A percentile compares a stretch with the other conserved stretches of the same genome.
Conservation (phyloP, 1,140 invertebrate species). For the Gryllus bimaculatus region DNA sequence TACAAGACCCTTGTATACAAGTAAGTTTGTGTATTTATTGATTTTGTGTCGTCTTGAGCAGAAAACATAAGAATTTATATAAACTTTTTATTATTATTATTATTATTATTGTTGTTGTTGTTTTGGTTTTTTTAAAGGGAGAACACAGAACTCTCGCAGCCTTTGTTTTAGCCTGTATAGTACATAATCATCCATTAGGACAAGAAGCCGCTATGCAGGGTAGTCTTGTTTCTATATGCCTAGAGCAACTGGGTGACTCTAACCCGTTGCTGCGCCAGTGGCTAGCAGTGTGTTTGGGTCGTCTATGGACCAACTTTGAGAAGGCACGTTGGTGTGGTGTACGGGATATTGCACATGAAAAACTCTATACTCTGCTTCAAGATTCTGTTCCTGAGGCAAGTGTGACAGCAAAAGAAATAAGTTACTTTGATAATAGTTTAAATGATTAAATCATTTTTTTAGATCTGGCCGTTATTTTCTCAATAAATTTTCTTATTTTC, state of each 20-base stretch:
- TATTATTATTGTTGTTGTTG: neutral
- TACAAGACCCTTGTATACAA: slow-evolving; percentile 73
- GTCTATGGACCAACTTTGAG: slow-evolving; percentile 88
- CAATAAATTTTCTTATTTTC: too few relatives aligned
- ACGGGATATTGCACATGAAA: slow-evolving; percentile 91
- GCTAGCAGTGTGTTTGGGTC: slow-evolving; percentile 86
- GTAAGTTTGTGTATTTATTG: slow-evolving; percentile 41
- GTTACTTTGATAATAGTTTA: neutral
- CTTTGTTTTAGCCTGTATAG: slow-evolving; percentile 85
- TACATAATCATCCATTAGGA: slow-evolving; percentile 76
- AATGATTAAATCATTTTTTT: neutral
- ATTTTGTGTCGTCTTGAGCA: too few relatives aligned
- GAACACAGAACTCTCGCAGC: slow-evolving; percentile 82
- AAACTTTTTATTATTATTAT: neutral
- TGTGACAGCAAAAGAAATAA: neutral
- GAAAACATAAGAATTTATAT: neutral
- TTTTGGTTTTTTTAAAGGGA: slow-evolving; percentile 44
- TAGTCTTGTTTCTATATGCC: slow-evolving; percentile 77
- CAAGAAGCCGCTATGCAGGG: slow-evolving; percentile 82
- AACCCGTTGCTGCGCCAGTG: slow-evolving; percentile 73
- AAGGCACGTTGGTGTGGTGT: slow-evolving; percentile 92
- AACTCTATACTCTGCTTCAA: slow-evolving; percentile 67
- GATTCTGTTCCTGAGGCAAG: slow-evolving; percentile 76
- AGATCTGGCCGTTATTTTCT: neutral
- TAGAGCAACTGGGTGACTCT: slow-evolving; percentile 64